These are phyloP conservation scores for Corynorhinus townsendii DNA, from an alignment of 2,113 vertebrate species.

Conservation along the genomic window DNA sequence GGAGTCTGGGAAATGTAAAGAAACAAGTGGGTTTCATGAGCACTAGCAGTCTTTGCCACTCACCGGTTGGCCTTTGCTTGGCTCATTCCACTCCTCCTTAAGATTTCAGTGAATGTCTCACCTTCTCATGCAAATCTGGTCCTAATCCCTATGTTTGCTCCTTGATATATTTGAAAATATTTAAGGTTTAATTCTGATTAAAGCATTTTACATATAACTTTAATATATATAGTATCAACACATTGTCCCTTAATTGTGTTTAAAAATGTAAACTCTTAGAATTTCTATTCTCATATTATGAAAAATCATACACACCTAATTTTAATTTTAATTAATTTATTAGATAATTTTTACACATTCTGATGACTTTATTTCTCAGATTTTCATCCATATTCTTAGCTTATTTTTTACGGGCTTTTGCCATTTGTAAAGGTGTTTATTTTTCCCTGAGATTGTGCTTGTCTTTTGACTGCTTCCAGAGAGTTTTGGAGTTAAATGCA, in stretches of 20 bases:
- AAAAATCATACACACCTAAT: background rate
- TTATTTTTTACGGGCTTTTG: background rate
- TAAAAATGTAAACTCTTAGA: background rate
- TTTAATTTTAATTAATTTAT: conserved; percentile 1
- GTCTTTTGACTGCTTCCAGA: background rate
- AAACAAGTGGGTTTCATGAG: background rate
- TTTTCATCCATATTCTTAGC: background rate
- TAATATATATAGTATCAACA: background rate
- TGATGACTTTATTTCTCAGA: background rate
- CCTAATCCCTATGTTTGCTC: background rate
- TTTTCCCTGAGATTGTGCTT: background rate
- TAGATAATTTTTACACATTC: background rate
- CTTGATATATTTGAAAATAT: background rate
- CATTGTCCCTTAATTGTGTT: background rate
- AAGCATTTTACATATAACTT: background rate
- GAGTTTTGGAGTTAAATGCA: background rate
- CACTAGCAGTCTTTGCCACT: background rate
- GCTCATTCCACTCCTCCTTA: background rate
- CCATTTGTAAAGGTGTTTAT: background rate
- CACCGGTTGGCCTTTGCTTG: background rate
- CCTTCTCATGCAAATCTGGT: background rate
- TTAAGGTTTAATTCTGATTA: conserved; percentile 1
- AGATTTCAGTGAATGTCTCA: background rate
- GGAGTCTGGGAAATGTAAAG: background rate
- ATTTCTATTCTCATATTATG: background rate